Evolutionary conservation across 2,888 invertebrate species (phyloP), one percentile per base, ranked within the genome.

Genomic region (Melieria picta): DNA sequence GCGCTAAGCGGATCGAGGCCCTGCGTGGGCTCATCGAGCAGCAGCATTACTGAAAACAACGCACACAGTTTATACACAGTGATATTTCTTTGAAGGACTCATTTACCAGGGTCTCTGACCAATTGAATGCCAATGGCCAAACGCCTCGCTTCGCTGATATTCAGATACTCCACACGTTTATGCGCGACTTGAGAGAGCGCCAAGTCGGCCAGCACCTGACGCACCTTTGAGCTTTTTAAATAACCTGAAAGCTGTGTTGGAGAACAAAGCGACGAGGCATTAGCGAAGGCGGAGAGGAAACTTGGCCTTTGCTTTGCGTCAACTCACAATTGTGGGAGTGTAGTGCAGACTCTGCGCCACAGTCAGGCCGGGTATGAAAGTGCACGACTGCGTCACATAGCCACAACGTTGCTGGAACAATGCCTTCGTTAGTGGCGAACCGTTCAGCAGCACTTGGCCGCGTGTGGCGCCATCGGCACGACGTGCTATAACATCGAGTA

Each of bases 1-100:
- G 98, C 97, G 81, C 97, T 97, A 67, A 99, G 88, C 0, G 98
- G 97, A 86, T 98, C 98, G 77, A 99, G 89, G 77, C 96, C 96
- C 90, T 94, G 94, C 0, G 98, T 97, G 0, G 98, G 97, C 82
- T 98, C 98, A 83, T 98, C 98, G 75, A 97, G 88, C 1, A 98
- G 89, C 3, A 98, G 87, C 80, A 98, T 90, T 30, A 96, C 95
- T 94, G 85, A 3, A 89, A 75, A 46, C 43, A 47, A n/a, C 46
- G 9, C 11, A 30, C 42, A 50, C 50, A 16, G 50, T 4, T 11
- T 46, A 11, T 9, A 13, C 11, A 50, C 16, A 3, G 4, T 11
- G 7, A 11, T 5, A n/a, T 45, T 10, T 42, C 2, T 30, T 11
- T 52, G 3, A 16, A 42, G 47, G 9, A 6, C 10, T 7, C 30